Percentiles rank a stretch among this genome's conserved stretches.
Conservation (phyloP, 2,888 invertebrate genomes). For the Trichacis sp. region DNA sequence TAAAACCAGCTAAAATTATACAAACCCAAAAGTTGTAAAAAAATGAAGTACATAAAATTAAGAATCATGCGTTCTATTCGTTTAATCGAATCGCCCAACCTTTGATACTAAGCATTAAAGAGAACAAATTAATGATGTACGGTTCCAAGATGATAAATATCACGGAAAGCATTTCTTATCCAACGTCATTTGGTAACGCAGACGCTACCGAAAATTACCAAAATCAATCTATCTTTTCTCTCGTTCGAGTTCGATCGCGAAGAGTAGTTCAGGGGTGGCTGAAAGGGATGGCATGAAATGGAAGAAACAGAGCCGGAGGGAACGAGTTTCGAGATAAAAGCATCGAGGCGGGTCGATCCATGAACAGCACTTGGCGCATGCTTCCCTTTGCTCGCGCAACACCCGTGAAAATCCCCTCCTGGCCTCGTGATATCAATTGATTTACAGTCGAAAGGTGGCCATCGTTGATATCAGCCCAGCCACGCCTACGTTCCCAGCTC, state of each 20-base stretch:
- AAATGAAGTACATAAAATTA: no score
- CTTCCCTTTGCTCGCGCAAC: conserved; percentile 47
- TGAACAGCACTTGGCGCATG: conserved; percentile 61
- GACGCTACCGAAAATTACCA: conserved; percentile 36
- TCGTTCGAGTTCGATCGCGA: conserved; percentile 5
- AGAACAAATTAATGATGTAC: no score
- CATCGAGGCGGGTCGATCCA: conserved; percentile 61
- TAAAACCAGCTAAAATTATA: no score
- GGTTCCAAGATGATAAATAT: no score
- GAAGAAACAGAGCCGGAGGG: conserved; percentile 19
- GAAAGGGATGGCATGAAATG: conserved; percentile 10
- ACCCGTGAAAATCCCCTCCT: conserved; percentile 51
- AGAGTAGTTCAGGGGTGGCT: conserved; percentile 1
- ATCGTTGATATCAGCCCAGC: conserved; percentile 66
- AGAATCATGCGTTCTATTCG: no score
- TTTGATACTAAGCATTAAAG: no score
- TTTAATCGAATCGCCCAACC: no score
- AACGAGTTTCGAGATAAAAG: conserved; percentile 49
- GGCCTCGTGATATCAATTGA: conserved; percentile 66
- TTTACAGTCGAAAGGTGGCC: conserved; percentile 69
- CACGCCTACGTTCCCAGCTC: conserved; percentile 60
- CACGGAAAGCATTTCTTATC: no score
- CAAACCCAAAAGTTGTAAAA: no score
- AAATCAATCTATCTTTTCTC: conserved; percentile 22
- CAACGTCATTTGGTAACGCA: no score